Conservation (phyloP, 2,888 invertebrate species). For the Odontocerum albicorne region DNA sequence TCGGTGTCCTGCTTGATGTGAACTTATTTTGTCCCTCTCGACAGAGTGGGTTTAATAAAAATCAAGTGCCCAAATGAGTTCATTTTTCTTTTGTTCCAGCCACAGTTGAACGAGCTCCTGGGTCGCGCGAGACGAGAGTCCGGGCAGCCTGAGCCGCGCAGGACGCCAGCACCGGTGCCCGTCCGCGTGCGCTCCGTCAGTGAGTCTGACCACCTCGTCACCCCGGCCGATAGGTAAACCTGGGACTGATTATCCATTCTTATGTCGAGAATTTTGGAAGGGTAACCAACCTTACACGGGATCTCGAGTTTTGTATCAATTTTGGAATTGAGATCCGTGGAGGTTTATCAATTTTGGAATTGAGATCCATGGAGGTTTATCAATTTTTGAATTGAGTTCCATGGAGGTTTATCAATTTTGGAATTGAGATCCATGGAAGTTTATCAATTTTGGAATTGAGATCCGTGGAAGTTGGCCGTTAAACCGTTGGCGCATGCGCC, state of each 20-base stretch:
- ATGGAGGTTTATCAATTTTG: too few relatives aligned
- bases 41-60: too few relatives aligned
- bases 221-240: not conserved
- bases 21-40: too few relatives aligned
- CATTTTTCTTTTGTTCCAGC: conserved; percentile 50
- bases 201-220: conserved; percentile 46
- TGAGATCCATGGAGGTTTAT: too few relatives aligned
- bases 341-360: not conserved
- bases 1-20: too few relatives aligned
- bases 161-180: conserved; percentile 55
- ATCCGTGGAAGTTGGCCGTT: too few relatives aligned
- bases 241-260: not conserved
- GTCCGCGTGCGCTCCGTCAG: conserved; percentile 52
- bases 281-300: not conserved
- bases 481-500: too few relatives aligned
- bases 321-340: not conserved
- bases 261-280: not conserved
- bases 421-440: too few relatives aligned
- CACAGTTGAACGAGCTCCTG: conserved; percentile 59
- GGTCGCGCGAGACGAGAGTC: conserved; percentile 46
- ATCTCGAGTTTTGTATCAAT: not conserved
- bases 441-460: too few relatives aligned
- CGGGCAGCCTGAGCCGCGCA: conserved; percentile 48
- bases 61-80: too few relatives aligned
- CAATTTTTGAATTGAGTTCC: too few relatives aligned